A percentile compares a stretch with the other conserved stretches of the same genome.
Evolutionary conservation across 2,113 vertebrate genomes (phyloP).

Genomic region (Pelecanoides urinatrix): DNA sequence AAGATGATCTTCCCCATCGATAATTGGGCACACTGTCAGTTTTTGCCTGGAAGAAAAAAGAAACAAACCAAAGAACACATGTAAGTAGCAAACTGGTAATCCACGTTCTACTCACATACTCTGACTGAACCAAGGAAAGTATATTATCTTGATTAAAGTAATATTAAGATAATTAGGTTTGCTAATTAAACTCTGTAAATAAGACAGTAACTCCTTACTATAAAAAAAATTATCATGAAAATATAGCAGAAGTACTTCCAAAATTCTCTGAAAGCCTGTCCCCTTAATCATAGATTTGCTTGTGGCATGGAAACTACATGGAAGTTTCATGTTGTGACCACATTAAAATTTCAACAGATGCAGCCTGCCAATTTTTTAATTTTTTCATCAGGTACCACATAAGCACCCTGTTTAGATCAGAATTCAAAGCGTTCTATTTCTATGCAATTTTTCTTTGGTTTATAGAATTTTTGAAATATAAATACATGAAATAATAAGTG

Average conservation of each 20-base stretch:
- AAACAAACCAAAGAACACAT: not conserved
- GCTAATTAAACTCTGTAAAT: not conserved
- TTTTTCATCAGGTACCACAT: not conserved
- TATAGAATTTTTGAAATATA: not conserved
- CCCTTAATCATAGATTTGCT: not conserved
- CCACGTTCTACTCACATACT: not conserved
- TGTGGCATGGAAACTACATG: not conserved
- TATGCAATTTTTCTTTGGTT: not conserved
- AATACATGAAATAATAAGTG: not conserved
- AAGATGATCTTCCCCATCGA: slow-evolving; percentile 82
- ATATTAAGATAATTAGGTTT: not conserved
- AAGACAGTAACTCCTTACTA: not conserved
- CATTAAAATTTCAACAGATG: not conserved
- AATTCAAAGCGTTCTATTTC: not conserved
- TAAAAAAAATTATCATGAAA: not conserved
- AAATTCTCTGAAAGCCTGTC: not conserved
- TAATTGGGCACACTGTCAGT: slow-evolving; percentile 84
- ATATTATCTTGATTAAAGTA: not conserved
- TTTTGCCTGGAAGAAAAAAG: slow-evolving; percentile 74
- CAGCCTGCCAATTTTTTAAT: not conserved
- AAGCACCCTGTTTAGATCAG: not conserved
- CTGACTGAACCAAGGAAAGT: not conserved
- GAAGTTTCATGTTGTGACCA: not conserved
- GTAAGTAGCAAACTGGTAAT: not conserved
- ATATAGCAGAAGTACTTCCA: not conserved